Evolutionary conservation across 2,113 vertebrate species (phyloP).

Genomic region (Eulemur rufifrons): DNA sequence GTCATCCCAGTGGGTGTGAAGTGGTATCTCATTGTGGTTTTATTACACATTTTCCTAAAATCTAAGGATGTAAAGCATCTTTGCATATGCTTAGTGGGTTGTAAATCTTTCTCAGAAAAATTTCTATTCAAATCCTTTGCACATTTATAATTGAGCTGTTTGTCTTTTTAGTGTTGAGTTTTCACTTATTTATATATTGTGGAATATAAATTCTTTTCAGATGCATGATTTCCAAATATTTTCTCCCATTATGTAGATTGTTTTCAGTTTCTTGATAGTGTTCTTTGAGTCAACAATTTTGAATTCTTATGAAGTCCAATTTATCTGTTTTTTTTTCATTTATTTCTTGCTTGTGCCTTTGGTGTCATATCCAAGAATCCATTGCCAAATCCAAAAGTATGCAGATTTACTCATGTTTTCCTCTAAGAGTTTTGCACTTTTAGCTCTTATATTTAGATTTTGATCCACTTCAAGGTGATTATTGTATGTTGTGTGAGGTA

Average conservation of each 20-base stretch:
- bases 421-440: neutral
- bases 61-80: neutral
- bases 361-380: neutral
- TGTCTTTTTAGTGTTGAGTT: neutral
- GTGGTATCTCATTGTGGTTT: neutral
- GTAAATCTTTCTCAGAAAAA: neutral
- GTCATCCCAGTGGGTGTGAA: neutral
- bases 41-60: neutral
- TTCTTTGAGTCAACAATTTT: neutral
- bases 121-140: neutral
- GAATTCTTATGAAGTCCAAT: neutral
- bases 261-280: neutral
- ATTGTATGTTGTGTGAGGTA: neutral
- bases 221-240: neutral
- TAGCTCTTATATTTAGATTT: neutral
- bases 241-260: neutral
- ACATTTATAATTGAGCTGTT: neutral
- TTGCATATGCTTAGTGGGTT: neutral
- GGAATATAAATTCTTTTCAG: neutral
- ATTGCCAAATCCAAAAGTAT: neutral
- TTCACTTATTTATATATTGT: neutral
- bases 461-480: neutral
- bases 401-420: neutral
- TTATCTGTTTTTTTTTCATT: neutral
- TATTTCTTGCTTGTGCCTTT: neutral